phyloP scores from a whole-genome alignment of 2,888 invertebrate genomes.

The Schrankia costaestrigalis region DNA sequence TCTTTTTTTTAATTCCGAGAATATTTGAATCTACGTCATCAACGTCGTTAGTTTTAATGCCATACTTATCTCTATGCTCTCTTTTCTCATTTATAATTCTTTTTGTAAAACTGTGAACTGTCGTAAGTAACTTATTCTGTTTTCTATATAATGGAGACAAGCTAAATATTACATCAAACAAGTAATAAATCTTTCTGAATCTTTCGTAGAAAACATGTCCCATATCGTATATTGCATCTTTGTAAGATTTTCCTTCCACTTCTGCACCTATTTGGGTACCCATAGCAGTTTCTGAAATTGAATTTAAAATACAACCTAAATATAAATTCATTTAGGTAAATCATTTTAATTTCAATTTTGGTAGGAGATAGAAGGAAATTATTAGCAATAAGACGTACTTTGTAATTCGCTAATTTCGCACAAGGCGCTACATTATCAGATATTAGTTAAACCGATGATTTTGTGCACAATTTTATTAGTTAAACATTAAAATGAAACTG shows the following conservation, averaged over 20 bases:
- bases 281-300: slow-evolving; percentile 84
- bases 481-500: too few species aligned
- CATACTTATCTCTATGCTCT: slow-evolving; percentile 28
- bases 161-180: slow-evolving; percentile 75
- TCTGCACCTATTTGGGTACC: slow-evolving; percentile 79
- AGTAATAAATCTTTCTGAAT: slow-evolving; percentile 78
- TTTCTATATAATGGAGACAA: slow-evolving; percentile 67
- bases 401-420: too few species aligned
- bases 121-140: slow-evolving; percentile 58
- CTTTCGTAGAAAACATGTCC: slow-evolving; percentile 57
- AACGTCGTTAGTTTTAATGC: slow-evolving; percentile 15
- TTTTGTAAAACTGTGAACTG: slow-evolving; percentile 61
- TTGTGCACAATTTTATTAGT: too few species aligned
- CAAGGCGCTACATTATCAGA: too few species aligned
- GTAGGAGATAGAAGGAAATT: too few species aligned
- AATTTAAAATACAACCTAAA: too few species aligned
- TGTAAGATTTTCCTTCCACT: slow-evolving; percentile 67
- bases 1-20: slow-evolving; percentile 52
- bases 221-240: slow-evolving; percentile 75
- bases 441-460: too few species aligned
- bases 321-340: neutral
- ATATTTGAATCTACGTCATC: slow-evolving; percentile 30
- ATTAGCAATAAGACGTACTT: too few species aligned
- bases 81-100: slow-evolving; percentile 55
- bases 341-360: neutral